A percentile compares a stretch with the other conserved stretches of the same genome.
Conservation (phyloP, 1,140 invertebrate species). For the Cherax quadricarinatus region DNA sequence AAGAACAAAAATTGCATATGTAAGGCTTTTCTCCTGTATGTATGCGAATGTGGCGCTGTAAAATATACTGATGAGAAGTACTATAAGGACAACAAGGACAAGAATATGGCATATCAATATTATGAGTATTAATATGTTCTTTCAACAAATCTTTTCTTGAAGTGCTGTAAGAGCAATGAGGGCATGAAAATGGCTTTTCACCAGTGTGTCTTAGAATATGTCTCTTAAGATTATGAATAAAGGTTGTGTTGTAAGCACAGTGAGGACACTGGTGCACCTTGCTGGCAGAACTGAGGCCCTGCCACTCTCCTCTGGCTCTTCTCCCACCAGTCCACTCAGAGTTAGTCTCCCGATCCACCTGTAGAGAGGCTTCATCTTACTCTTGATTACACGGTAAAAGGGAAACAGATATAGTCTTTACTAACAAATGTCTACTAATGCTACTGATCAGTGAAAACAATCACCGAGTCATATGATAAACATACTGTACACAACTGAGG, state of each 20-base stretch:
- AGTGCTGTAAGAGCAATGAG: constrained; percentile 30
- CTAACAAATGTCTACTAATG: background rate
- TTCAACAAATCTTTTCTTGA: constrained; percentile 29
- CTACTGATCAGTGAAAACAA: background rate
- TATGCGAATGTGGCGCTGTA: constrained; percentile 26
- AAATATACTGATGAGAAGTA: constrained; percentile 34
- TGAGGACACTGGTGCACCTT: constrained; percentile 38
- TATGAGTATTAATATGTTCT: constrained; percentile 34
- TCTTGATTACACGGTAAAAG: constrained; percentile 20
- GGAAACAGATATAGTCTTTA: background rate
- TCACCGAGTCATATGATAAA: background rate
- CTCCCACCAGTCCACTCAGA: constrained; percentile 28
- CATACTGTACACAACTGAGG: no score
- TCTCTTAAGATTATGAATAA: constrained; percentile 43
- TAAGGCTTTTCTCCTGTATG: constrained; percentile 37
- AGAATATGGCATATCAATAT: constrained; percentile 22
- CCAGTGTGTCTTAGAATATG: constrained; percentile 39
- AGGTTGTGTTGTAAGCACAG: constrained; percentile 36
- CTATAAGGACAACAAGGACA: constrained; percentile 29
- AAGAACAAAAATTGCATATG: constrained; percentile 22
- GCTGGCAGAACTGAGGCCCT: constrained; percentile 31
- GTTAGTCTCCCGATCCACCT: constrained; percentile 43
- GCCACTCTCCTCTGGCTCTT: constrained; percentile 37
- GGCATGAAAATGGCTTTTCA: constrained; percentile 38
- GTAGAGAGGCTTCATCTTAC: constrained; percentile 52